Base-by-base conservation (phyloP, 2,888 invertebrate species). In the Epiblema foenella region DNA sequence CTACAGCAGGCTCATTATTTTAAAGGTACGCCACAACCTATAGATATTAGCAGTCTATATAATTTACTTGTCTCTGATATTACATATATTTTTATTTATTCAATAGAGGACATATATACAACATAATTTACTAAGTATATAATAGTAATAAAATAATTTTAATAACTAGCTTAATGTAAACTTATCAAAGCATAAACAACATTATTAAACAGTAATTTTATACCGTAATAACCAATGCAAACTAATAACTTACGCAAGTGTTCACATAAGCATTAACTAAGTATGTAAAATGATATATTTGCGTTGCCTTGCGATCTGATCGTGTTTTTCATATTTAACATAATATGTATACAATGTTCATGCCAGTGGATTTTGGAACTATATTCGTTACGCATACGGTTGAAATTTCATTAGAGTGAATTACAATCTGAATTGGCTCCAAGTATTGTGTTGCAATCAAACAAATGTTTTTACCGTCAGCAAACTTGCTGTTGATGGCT, bases 251-350 rank as follows among this genome's bases (percentile, higher is more conserved):
- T 37, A 63, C 51, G 37, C 63, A 51, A 63, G 51, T 37, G 46
- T 17, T 29, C 60, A 49, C 46, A 62, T 51, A 11, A 49, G 33
- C 24, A 49, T 33, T 58, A 49, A 57, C 42, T 66, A 17, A 54
- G 18, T n/a, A 58, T 49, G 63, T 64, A 52, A 64, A 64, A 37
- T 64, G 63, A 57, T 59, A 59, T 49, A 59, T 46, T 18, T 37
- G 37, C 51, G 33, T 63, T 52, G 7, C 51, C 51, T 51, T 51
- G 63, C 18, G 20, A 54, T 64, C 20, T 11, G 63, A 39, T 20
- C 20, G n/a, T 52, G 63, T 52, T 64, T 64, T 64, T 52, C 51
- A 63, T 2, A 52, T 51, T 33, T 20, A 17, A 62, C 29, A 59
- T 39, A 3, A 46, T 12, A 24, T 20, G 18, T 24, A 49, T 46